Conservation (phyloP, 2,888 invertebrate species). For the Aphodius granarius region DNA sequence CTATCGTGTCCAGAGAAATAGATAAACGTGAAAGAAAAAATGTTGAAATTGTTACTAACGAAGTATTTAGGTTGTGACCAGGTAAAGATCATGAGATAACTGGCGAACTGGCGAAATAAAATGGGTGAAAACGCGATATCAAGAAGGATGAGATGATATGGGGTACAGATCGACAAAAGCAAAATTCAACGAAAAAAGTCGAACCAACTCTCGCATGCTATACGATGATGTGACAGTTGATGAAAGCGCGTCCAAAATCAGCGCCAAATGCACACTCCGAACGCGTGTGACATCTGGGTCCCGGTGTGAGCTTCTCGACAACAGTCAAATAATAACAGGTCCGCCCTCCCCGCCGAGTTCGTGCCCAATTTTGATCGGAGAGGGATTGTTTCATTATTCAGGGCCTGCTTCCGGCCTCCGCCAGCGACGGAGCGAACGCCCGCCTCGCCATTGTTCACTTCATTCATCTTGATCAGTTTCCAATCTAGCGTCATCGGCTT, state of each 20-base stretch:
- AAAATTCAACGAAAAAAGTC: not conserved
- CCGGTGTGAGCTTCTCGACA: not conserved
- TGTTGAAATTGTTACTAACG: too few relatives aligned
- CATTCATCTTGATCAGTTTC: conserved; percentile 51
- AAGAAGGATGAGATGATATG: too few relatives aligned
- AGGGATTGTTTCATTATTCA: conserved; percentile 39
- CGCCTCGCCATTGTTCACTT: conserved; percentile 34
- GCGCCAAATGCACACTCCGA: not conserved
- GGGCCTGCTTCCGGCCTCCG: conserved; percentile 27
- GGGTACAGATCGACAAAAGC: too few relatives aligned
- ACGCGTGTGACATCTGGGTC: not conserved
- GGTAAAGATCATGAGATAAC: too few relatives aligned
- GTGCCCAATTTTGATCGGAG: conserved; percentile 18
- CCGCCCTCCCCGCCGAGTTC: not conserved
- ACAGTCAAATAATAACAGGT: not conserved
- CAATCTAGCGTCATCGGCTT: conserved; percentile 46
- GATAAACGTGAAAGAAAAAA: too few relatives aligned
- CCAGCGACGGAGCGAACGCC: conserved; percentile 6
- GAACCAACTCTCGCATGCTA: not conserved
- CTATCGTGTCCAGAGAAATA: too few relatives aligned
- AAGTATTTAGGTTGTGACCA: too few relatives aligned
- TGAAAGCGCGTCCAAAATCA: not conserved
- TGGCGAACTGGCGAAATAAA: too few relatives aligned
- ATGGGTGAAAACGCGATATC: too few relatives aligned
- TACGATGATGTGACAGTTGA: not conserved